Conservation (phyloP, 1,140 invertebrate species). For the Palaemon carinicauda region DNA sequence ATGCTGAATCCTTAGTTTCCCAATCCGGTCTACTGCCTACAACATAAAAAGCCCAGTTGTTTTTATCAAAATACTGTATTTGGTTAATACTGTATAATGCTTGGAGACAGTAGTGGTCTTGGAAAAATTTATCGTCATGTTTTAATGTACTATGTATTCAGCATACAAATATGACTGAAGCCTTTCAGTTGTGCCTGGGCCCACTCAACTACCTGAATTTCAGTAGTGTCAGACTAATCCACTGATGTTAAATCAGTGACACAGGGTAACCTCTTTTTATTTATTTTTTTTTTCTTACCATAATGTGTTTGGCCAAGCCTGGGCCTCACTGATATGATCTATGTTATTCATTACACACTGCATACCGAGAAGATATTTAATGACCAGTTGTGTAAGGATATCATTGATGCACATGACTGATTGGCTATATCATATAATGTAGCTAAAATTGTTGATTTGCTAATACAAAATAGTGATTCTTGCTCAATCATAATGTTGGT, state of each 20-base stretch:
- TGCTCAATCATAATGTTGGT: constrained; percentile 39
- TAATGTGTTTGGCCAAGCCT: neutral
- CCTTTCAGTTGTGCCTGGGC: neutral
- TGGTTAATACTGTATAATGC: no score
- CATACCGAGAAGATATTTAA: neutral
- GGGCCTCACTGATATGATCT: neutral
- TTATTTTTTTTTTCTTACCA: constrained; percentile 5
- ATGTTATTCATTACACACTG: constrained; percentile 3
- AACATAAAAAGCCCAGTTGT: no score
- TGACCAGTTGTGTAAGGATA: neutral
- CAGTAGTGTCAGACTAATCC: neutral
- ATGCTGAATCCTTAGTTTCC: no score
- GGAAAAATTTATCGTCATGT: no score
- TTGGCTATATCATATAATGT: constrained; percentile 10
- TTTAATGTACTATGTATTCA: no score
- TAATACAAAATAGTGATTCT: constrained; percentile 26
- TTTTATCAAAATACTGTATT: no score
- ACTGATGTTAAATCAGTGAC: neutral
- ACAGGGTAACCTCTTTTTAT: constrained; percentile 15
- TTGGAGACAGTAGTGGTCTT: no score
- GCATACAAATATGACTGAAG: neutral
- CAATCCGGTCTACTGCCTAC: no score
- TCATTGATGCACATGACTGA: neutral
- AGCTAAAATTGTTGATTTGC: constrained; percentile 21
- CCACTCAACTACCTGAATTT: neutral